Conservation (phyloP, 2,888 invertebrate species). For the Venusia cambrica region DNA sequence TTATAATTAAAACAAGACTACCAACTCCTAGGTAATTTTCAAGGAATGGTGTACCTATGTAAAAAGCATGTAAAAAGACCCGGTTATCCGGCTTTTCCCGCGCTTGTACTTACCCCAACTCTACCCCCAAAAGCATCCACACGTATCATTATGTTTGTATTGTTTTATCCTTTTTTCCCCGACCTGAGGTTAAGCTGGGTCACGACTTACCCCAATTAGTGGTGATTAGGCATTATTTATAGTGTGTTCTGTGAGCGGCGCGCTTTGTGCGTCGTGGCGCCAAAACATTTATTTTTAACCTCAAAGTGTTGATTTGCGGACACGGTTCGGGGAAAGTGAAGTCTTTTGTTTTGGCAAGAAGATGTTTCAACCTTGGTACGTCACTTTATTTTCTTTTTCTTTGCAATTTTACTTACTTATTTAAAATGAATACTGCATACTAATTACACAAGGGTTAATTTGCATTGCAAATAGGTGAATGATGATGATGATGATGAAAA, state of each 20-base stretch:
- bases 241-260: constrained; percentile 63
- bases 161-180: constrained; percentile 69
- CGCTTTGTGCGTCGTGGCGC: constrained; percentile 63
- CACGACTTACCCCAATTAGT: constrained; percentile 78
- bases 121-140: constrained; percentile 38
- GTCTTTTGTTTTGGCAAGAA: constrained; percentile 5
- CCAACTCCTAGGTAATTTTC: too few species aligned
- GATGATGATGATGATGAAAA: too few species aligned
- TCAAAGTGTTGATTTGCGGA: constrained; percentile 66
- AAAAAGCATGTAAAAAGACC: too few species aligned
- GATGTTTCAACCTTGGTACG: constrained; percentile 11
- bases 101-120: constrained; percentile 37
- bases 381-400: constrained; percentile 4
- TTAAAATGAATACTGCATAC: background rate
- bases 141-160: constrained; percentile 78
- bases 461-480: too few species aligned
- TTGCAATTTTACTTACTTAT: background rate
- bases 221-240: constrained; percentile 77
- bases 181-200: constrained; percentile 77
- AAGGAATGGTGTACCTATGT: too few species aligned
- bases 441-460: too few species aligned
- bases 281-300: constrained; percentile 49
- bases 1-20: too few species aligned
- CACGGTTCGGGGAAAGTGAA: constrained; percentile 45
- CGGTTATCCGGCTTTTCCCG: constrained; percentile 1